phyloP scores from a whole-genome alignment of 2,888 invertebrate genomes.

The Hypena proboscidalis region DNA sequence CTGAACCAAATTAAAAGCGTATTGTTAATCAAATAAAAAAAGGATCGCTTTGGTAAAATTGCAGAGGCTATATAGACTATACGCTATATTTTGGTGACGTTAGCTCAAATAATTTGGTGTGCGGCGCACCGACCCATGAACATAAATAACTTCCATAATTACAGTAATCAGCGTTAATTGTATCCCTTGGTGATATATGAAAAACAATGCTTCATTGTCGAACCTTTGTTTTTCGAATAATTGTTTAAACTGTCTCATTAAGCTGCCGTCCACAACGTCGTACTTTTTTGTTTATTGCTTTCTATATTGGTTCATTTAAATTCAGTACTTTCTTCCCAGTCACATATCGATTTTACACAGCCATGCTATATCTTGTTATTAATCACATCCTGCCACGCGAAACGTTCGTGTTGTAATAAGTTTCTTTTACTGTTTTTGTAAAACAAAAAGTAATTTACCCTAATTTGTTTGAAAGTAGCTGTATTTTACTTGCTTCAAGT shows the following conservation, averaged over 20 bases:
- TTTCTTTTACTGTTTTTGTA: constrained; percentile 32
- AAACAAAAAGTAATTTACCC: constrained; percentile 12
- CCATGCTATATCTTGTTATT: constrained; percentile 31
- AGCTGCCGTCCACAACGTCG: constrained; percentile 40
- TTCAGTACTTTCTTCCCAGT: constrained; percentile 31
- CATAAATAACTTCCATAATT: constrained; percentile 58
- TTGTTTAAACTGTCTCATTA: constrained; percentile 68
- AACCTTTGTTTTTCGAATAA: constrained; percentile 59
- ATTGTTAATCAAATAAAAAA: too few species aligned
- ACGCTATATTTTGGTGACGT: constrained; percentile 27
- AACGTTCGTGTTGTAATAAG: constrained; percentile 33
- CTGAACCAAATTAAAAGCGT: too few species aligned
- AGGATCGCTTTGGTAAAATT: too few species aligned
- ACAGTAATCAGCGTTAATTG: constrained; percentile 68
- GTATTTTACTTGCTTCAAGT: not conserved
- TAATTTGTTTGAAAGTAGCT: constrained; percentile 14
- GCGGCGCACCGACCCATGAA: constrained; percentile 22
- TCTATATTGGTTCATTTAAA: constrained; percentile 32
- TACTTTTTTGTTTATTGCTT: constrained; percentile 44
- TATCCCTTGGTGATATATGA: constrained; percentile 56
- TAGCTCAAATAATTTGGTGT: constrained; percentile 35
- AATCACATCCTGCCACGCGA: constrained; percentile 37
- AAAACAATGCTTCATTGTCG: constrained; percentile 63
- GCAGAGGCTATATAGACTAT: too few species aligned
- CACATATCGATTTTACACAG: constrained; percentile 31